Conservation (phyloP, 1,140 invertebrate genomes). For the Saccostrea echinata region DNA sequence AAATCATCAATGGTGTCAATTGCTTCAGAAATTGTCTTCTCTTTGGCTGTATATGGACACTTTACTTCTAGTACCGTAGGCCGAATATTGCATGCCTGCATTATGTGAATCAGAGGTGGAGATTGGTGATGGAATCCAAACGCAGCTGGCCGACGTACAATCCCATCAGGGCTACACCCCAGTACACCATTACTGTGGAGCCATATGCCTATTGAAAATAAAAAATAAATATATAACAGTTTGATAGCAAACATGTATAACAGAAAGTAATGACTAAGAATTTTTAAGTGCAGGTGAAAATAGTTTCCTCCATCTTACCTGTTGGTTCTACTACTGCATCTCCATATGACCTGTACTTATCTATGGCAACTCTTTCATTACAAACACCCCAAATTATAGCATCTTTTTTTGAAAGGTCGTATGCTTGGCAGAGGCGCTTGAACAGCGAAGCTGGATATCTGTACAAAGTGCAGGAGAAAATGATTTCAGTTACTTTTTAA, state of each 20-base stretch:
- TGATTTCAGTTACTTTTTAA: background rate
- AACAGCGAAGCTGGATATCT: background rate
- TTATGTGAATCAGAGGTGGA: background rate
- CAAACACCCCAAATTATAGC: constrained; percentile 6
- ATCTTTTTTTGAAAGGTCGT: constrained; percentile 11
- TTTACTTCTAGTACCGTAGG: background rate
- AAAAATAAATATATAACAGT: background rate
- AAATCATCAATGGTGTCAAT: too few species aligned
- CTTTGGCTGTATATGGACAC: background rate
- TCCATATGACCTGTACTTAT: constrained; percentile 25
- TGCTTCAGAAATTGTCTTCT: too few species aligned
- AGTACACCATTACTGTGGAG: background rate
- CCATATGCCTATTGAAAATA: background rate
- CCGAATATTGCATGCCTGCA: background rate
- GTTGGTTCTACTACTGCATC: constrained; percentile 42
- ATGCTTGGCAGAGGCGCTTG: too few species aligned
- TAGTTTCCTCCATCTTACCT: background rate
- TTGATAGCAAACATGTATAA: background rate
- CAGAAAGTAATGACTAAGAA: background rate
- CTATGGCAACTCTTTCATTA: constrained; percentile 4
- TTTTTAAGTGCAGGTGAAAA: background rate
- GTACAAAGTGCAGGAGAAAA: background rate
- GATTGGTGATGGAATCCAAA: background rate
- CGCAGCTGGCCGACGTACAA: background rate
- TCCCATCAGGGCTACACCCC: background rate